Evolutionary conservation across 2,113 vertebrate species (phyloP).

Genomic region (Rhinogobius similis): DNA sequence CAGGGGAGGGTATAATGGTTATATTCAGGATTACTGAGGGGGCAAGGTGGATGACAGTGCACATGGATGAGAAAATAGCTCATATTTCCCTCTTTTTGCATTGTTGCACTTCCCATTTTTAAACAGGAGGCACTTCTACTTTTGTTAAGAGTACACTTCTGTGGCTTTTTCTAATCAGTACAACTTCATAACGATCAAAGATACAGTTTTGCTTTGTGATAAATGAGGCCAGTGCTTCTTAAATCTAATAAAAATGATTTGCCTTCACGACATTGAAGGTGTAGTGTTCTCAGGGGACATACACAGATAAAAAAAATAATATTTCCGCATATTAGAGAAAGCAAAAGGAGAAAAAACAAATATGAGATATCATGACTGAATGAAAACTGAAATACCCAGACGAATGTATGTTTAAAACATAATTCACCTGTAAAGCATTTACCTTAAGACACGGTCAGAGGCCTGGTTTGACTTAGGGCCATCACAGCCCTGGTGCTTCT

Average conservation of each 20-base stretch:
- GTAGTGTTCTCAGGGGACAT: conserved; percentile 48
- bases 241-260: conserved; percentile 49
- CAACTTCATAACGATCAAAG: conserved; percentile 52
- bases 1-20: conserved; percentile 30
- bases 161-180: conserved; percentile 49
- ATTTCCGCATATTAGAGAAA: conserved; percentile 33
- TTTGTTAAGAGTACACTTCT: conserved; percentile 44
- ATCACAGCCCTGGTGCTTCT: conserved; percentile 95
- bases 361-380: conserved; percentile 9
- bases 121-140: conserved; percentile 1
- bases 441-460: conserved; percentile 98
- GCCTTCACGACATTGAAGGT: conserved; percentile 41
- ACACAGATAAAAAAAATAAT: conserved; percentile 40
- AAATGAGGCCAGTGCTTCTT: conserved; percentile 48
- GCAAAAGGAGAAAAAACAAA: conserved; percentile 11
- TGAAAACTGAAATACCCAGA: not conserved
- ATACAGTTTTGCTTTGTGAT: conserved; percentile 27
- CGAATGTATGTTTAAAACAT: not conserved
- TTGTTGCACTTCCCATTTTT: not conserved
- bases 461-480: conserved; percentile 93
- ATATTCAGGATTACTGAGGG: conserved; percentile 15
- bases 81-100: conserved; percentile 8
- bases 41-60: conserved; percentile 31
- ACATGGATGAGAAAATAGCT: conserved; percentile 13
- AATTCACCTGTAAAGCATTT: conserved; percentile 54